Base-by-base conservation (phyloP, 2,888 invertebrate species). In the Ellobium chinense region DNA sequence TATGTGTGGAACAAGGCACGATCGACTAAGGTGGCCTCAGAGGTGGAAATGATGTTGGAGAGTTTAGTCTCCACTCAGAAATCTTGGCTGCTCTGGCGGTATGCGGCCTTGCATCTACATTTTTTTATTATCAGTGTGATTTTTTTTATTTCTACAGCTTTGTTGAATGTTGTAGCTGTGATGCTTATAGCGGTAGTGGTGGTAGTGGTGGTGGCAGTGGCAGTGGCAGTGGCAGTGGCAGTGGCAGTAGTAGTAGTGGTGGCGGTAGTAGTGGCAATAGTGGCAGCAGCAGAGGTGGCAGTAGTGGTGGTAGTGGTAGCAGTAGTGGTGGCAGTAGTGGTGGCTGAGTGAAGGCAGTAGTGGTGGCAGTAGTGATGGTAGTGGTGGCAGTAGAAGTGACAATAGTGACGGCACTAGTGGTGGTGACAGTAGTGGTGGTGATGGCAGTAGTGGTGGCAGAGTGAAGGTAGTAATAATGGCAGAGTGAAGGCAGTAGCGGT, bases 71-170 rank as follows among this genome's bases (percentile, higher is more conserved):
- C 90, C 72, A 89, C 92, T 1, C 89, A 90, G 84, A 88, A 92
- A 80, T 90, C 91, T 7, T 92, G 91, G 91, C 83, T 92, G 18
- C 88, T 92, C 5, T 92, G 92, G 91, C 87, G 92, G 92, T 92
- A 81, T 12, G 54, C 39, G n/a, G n/a, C n/a, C n/a, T n/a, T n/a
- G n/a, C n/a, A n/a, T n/a, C n/a, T n/a, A n/a, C n/a, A n/a, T n/a
- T n/a, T n/a, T n/a, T n/a, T n/a, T n/a, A n/a, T n/a, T n/a, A n/a
- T n/a, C n/a, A n/a, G n/a, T n/a, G n/a, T n/a, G n/a, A n/a, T n/a
- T n/a, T n/a, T n/a, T n/a, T n/a, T n/a, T n/a, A n/a, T n/a, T n/a
- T n/a, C n/a, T n/a, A n/a, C n/a, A n/a, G n/a, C n/a, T n/a, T n/a
- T n/a, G n/a, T n/a, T n/a, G n/a, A n/a, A n/a, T 14, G 62, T 74